phyloP scores from a whole-genome alignment of 2,113 vertebrate genomes.

The Camelus bactrianus region DNA sequence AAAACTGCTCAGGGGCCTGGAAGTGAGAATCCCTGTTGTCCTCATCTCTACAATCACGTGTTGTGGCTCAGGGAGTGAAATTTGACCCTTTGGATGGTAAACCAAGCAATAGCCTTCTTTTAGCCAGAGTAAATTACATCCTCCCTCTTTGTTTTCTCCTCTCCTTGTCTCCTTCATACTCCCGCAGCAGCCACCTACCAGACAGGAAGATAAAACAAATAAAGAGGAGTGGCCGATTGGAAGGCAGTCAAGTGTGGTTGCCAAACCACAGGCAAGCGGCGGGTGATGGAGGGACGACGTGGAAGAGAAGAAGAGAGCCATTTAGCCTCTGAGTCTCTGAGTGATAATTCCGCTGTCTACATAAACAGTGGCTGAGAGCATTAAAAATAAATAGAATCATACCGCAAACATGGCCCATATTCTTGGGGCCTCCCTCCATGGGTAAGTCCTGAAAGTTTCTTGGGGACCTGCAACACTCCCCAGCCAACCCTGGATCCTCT shows the following conservation, averaged over 20 bases:
- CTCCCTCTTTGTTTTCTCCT: not conserved
- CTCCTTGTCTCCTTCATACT: not conserved
- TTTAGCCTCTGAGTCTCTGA: slow-evolving; percentile 58
- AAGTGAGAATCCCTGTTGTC: not conserved
- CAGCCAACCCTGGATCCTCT: not conserved
- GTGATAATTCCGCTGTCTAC: slow-evolving; percentile 70
- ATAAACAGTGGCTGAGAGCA: slow-evolving; percentile 65
- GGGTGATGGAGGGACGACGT: not conserved
- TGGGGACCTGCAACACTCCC: too few relatives aligned
- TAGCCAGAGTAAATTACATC: not conserved
- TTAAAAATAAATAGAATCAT: slow-evolving; percentile 67
- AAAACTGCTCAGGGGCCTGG: not conserved
- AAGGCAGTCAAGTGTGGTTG: slow-evolving; percentile 14
- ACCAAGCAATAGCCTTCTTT: not conserved
- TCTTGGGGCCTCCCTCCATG: not conserved
- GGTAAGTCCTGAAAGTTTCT: not conserved
- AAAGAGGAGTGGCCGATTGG: not conserved
- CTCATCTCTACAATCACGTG: not conserved
- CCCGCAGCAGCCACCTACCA: slow-evolving; percentile 28
- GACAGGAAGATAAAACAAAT: slow-evolving; percentile 46
- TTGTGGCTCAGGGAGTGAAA: not conserved
- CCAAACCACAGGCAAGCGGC: not conserved
- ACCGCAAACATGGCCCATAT: not conserved
- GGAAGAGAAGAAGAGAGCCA: slow-evolving; percentile 47
- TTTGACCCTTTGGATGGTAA: not conserved